phyloP scores from a whole-genome alignment of 2,888 invertebrate genomes.

The Thysanoteuthis rhombus region DNA sequence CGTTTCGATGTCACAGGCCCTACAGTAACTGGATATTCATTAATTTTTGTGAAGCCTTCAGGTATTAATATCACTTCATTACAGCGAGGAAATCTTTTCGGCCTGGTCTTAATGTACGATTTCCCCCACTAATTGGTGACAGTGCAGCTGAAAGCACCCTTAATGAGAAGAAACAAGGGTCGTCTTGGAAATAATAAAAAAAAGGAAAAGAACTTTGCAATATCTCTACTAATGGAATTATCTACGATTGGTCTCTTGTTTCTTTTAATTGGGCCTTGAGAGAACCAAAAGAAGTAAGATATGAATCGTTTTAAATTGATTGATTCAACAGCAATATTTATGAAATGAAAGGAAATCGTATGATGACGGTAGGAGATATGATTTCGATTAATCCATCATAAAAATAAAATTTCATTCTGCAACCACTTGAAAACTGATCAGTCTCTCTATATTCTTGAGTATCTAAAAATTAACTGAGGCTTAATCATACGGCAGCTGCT shows the following conservation, averaged over 20 bases:
- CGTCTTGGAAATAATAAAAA: not conserved
- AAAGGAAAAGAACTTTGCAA: not conserved
- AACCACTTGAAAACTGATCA: not conserved
- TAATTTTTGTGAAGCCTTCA: not conserved
- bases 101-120: not conserved
- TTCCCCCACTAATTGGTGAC: not conserved
- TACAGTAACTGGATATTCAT: not conserved
- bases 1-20: too few relatives aligned
- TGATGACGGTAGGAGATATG: not conserved
- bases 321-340: not conserved
- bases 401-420: not conserved
- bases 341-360: not conserved
- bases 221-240: not conserved
- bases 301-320: not conserved
- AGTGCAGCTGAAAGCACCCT: not conserved
- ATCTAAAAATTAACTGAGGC: not conserved
- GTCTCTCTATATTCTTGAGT: not conserved
- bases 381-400: not conserved
- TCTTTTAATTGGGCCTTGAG: not conserved
- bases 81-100: not conserved
- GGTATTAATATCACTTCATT: not conserved
- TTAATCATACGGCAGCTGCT: conserved; percentile 12
- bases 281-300: not conserved
- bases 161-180: not conserved
- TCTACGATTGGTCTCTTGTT: not conserved